Conservation (phyloP, 2,888 invertebrate genomes). For the Coecobrya sp. region DNA sequence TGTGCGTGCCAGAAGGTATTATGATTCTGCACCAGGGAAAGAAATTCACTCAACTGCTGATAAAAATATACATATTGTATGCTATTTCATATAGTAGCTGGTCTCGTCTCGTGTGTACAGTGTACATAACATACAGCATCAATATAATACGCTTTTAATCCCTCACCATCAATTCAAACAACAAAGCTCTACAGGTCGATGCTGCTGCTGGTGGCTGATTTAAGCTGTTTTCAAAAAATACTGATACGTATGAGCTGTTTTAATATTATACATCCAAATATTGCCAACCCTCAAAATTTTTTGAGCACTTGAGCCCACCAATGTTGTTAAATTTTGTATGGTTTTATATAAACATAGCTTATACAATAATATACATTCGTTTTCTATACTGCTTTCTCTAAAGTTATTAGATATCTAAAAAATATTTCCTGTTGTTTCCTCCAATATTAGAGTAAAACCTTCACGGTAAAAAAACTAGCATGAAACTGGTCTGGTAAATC, state of each 20-base stretch:
- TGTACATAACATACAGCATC: not conserved
- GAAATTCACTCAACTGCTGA: not conserved
- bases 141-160: constrained; percentile 43
- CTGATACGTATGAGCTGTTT: constrained; percentile 33
- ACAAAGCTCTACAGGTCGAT: constrained; percentile 54
- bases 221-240: constrained; percentile 39
- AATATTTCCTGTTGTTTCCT: too few species aligned
- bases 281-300: constrained; percentile 13
- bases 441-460: not conserved
- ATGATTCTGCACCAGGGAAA: not conserved
- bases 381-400: not conserved
- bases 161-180: constrained; percentile 36
- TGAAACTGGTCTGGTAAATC: not conserved
- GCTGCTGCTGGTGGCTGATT: constrained; percentile 18
- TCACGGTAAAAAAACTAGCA: not conserved
- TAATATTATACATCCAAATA: not conserved
- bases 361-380: not conserved
- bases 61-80: too few species aligned
- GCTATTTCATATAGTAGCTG: too few species aligned
- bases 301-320: not conserved
- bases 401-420: constrained; percentile 11
- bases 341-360: not conserved
- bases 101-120: too few species aligned
- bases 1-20: constrained; percentile 15
- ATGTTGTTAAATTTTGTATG: not conserved